Evolutionary conservation across 2,888 invertebrate genomes (phyloP).

Genomic region (Pimpla rufipes): DNA sequence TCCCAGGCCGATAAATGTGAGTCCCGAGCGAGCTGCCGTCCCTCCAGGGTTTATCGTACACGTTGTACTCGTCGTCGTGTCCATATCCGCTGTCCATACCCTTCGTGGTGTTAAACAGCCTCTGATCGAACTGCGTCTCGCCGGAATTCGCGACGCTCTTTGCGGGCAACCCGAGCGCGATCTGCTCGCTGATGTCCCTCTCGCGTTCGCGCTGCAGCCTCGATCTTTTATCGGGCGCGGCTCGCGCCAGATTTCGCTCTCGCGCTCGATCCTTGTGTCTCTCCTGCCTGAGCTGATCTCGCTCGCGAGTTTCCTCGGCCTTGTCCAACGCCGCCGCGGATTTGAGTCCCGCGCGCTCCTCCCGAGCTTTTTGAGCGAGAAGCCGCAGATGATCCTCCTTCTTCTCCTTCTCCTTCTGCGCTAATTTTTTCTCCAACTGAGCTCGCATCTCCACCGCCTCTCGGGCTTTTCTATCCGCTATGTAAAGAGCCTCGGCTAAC

Average conservation of each 20-base stretch:
- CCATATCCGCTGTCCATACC: slow-evolving; percentile 98
- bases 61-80: slow-evolving; percentile 98
- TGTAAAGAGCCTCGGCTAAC: slow-evolving; percentile 98
- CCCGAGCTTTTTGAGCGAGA: slow-evolving; percentile 97
- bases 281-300: slow-evolving; percentile 95
- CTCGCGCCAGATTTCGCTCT: slow-evolving; percentile 96
- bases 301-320: slow-evolving; percentile 92
- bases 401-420: slow-evolving; percentile 99
- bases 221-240: slow-evolving; percentile 97
- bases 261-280: slow-evolving; percentile 96
- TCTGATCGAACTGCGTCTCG: slow-evolving; percentile 97
- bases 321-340: slow-evolving; percentile 85
- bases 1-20: slow-evolving; percentile 95
- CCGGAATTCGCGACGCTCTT: slow-evolving; percentile 89
- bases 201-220: slow-evolving; percentile 96
- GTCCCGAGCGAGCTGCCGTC: slow-evolving; percentile 94
- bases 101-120: slow-evolving; percentile 96
- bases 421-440: slow-evolving; percentile 97
- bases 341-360: slow-evolving; percentile 95
- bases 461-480: slow-evolving; percentile 98
- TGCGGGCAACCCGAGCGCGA: slow-evolving; percentile 97
- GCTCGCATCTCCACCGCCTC: slow-evolving; percentile 99
- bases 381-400: slow-evolving; percentile 97
- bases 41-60: slow-evolving; percentile 99
- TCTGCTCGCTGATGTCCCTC: slow-evolving; percentile 99